phyloP scores from a whole-genome alignment of 2,113 vertebrate species.

The Erythrocebus patas region DNA sequence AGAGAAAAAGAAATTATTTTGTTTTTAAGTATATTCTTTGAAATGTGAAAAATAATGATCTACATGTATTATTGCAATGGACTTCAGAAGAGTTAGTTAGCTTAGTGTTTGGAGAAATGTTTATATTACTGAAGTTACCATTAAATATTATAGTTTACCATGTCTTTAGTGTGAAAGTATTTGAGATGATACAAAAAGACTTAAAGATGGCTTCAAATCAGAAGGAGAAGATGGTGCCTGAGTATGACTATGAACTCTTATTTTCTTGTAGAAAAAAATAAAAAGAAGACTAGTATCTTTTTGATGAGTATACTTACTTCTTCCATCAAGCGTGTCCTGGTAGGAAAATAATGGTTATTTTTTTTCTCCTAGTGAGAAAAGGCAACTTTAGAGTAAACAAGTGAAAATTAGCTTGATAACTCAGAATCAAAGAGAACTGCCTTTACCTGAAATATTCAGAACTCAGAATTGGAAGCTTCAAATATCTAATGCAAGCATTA shows the following conservation, averaged over 20 bases:
- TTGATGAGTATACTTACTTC: background rate
- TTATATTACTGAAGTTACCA: background rate
- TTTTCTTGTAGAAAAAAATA: constrained; percentile 29
- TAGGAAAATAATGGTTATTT: constrained; percentile 40
- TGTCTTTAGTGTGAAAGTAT: background rate
- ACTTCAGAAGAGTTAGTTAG: background rate
- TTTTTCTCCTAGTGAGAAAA: background rate
- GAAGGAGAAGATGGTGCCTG: background rate
- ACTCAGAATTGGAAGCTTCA: background rate
- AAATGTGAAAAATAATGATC: background rate
- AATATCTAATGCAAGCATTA: background rate
- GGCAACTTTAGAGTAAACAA: background rate
- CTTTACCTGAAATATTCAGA: background rate
- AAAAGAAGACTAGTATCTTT: background rate
- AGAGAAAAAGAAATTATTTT: constrained; percentile 7
- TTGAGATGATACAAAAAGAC: background rate
- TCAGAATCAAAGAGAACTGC: background rate
- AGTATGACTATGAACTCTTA: background rate
- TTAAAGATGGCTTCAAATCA: constrained; percentile 15
- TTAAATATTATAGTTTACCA: background rate
- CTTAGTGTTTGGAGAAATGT: background rate
- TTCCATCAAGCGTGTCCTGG: background rate
- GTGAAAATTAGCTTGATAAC: background rate
- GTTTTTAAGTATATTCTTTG: background rate
- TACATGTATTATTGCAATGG: background rate